Base-by-base conservation (phyloP, 2,113 vertebrate genomes). In the Rattus norvegicus region DNA sequence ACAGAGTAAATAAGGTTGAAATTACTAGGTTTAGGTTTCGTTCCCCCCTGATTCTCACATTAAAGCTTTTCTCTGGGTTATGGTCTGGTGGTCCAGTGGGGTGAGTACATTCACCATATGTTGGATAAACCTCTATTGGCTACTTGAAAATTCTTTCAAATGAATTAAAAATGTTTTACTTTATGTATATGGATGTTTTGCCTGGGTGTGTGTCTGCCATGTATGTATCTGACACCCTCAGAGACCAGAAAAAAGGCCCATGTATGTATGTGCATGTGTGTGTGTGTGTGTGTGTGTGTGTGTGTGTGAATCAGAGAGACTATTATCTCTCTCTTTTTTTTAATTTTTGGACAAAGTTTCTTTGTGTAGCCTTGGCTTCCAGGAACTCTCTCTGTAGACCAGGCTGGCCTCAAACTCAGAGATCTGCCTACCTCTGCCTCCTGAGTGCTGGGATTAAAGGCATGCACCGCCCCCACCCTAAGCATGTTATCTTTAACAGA, bases 1-100 rank as follows among this genome's bases (percentile, higher is more conserved):
- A 84, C n/a, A 88, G 75, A 77, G 26, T 93, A 56, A 80, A 92
- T 94, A 95, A 83, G 76, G 33, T 91, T 90, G 28, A 77, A 95
- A 90, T 96, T 84, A 85, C 7, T 67, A 28, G 24, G 52, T 80
- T 96, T 67, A 86, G 52, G 52, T 54, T 54, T 54, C 63, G 13
- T 93, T n/a, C 76, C 16, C 92, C 26, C 4, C 63, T 17, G 72
- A 72, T 28, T 3, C 7, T 56, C 1, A 83, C 39, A 92, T 84
- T 85, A 93, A 92, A 67, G 11, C 81, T 83, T 92, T 72, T 83
- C 30, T 89, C 11, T 94, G 3, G 24, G 20, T 2, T 83, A 36
- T 43, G 43, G 16, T 87, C 24, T 96, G 47, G n/a, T 49, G 56
- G 33, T 85, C 12, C 24, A 67, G 0, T 47, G 14, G 17, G 28